phyloP scores from a whole-genome alignment of 2,888 invertebrate species.

The Alsophila aescularia region DNA sequence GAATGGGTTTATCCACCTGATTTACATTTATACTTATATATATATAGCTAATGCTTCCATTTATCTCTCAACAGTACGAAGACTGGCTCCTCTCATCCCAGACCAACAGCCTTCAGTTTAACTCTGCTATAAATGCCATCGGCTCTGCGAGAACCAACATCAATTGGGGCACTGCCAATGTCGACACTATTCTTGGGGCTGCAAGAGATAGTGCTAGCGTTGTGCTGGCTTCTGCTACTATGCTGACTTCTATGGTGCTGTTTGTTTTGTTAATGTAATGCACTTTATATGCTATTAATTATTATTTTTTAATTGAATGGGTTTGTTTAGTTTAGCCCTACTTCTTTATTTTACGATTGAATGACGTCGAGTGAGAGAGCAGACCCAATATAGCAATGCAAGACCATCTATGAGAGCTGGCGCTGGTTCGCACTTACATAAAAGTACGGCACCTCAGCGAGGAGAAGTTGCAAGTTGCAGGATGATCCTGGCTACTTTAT shows the following conservation, averaged over 20 bases:
- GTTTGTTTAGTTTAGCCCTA: neutral
- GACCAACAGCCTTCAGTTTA: slow-evolving; percentile 51
- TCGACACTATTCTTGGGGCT: slow-evolving; percentile 58
- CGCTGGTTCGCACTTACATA: no score
- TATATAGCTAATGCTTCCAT: neutral
- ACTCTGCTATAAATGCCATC: slow-evolving; percentile 57
- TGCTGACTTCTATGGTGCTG: slow-evolving; percentile 43
- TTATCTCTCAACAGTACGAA: slow-evolving; percentile 58
- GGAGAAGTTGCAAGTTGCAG: no score
- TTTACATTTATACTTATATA: neutral
- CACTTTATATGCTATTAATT: neutral
- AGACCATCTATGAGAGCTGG: no score
- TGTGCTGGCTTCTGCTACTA: slow-evolving; percentile 47
- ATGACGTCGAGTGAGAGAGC: no score
- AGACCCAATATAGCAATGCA: no score
- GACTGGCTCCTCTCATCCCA: slow-evolving; percentile 65
- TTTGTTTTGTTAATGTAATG: slow-evolving; percentile 31
- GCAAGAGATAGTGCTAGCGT: slow-evolving; percentile 53
- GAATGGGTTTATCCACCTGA: neutral
- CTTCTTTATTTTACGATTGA: no score
- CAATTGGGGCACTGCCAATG: slow-evolving; percentile 67
- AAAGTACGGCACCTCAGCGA: no score
- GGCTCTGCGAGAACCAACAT: slow-evolving; percentile 63
- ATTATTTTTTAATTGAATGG: neutral
- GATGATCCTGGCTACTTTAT: no score